phyloP scores from a whole-genome alignment of 1,140 invertebrate genomes.

The Artemia franciscana region DNA sequence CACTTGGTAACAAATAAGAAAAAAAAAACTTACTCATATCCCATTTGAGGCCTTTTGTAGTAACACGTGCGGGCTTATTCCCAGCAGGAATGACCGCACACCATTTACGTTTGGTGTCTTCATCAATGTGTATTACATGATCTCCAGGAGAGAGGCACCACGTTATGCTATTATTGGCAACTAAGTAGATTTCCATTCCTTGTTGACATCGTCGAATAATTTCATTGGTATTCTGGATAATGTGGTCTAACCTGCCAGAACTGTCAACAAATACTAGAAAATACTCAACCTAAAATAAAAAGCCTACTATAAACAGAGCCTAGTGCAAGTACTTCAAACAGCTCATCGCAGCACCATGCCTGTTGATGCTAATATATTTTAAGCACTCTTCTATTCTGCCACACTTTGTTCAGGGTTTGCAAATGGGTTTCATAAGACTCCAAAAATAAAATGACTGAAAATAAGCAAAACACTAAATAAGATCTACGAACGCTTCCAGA shows the following conservation, averaged over 20 bases:
- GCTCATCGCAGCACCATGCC: too few species aligned
- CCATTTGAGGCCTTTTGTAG: background rate
- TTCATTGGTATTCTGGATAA: background rate
- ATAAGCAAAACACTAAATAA: too few species aligned
- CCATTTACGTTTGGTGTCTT: background rate
- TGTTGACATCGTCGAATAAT: background rate
- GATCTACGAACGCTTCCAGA: too few species aligned
- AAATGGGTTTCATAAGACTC: too few species aligned
- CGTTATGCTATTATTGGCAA: background rate
- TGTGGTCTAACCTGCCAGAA: background rate
- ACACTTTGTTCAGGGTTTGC: too few species aligned
- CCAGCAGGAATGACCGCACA: background rate
- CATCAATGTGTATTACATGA: background rate
- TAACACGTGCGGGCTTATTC: background rate
- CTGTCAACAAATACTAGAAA: background rate
- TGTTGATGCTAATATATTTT: too few species aligned
- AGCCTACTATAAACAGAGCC: too few species aligned
- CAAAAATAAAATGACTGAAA: too few species aligned
- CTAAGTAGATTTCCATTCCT: background rate
- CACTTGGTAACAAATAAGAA: too few species aligned
- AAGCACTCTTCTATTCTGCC: too few species aligned
- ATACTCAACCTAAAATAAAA: background rate
- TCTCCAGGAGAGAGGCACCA: background rate
- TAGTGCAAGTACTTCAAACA: too few species aligned
- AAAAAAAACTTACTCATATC: background rate